These are phyloP conservation scores for Microchirus variegatus DNA, from an alignment of 2,797 vertebrate genomes.

Conservation along the genomic window DNA sequence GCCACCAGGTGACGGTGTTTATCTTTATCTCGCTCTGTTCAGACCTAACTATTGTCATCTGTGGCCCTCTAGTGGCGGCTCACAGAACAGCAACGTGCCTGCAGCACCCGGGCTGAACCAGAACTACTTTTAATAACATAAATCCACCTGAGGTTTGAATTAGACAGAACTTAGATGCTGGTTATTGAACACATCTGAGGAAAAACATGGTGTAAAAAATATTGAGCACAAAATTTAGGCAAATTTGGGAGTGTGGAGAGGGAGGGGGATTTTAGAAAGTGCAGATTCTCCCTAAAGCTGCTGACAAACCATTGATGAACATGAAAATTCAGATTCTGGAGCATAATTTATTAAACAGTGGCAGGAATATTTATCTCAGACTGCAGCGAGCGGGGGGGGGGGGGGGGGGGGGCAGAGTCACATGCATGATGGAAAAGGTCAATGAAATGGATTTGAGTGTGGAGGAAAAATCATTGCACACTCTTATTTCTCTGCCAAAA, in stretches of 20 bases:
- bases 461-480: conserved; percentile 71
- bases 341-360: conserved; percentile 64
- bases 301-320: conserved; percentile 17
- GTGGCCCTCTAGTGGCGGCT: conserved; percentile 67
- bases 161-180: neutral
- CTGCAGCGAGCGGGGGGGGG: conserved; percentile 51
- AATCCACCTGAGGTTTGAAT: neutral
- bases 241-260: too few relatives aligned
- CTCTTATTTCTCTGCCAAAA: conserved; percentile 75
- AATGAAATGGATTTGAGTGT: conserved; percentile 73
- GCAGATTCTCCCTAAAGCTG: conserved; percentile 4
- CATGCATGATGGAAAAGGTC: conserved; percentile 79
- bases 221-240: neutral
- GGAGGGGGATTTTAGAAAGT: neutral
- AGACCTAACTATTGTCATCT: conserved; percentile 51
- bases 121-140: conserved; percentile 1
- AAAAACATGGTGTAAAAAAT: neutral
- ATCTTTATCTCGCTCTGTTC: conserved; percentile 66
- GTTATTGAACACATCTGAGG: neutral
- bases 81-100: conserved; percentile 23
- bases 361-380: conserved; percentile 61
- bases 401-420: conserved; percentile 65
- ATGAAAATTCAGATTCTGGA: conserved; percentile 42
- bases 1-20: conserved; percentile 80
- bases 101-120: conserved; percentile 8